Evolutionary conservation across 2,113 vertebrate genomes (phyloP).

Genomic region (Vireo altiloquus): DNA sequence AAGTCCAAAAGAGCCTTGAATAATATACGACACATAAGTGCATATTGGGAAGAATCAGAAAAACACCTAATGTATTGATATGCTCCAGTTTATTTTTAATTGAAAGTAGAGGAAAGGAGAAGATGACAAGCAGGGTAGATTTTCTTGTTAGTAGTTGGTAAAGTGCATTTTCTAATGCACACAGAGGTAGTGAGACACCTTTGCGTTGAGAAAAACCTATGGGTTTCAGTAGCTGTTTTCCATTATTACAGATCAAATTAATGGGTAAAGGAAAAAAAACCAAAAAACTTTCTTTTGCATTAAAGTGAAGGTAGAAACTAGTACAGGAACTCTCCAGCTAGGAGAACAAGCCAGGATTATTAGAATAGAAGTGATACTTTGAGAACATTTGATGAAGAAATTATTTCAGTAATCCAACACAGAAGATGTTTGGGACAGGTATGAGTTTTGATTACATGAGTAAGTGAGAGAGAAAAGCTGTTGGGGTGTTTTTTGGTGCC

Average conservation of each 20-base stretch:
- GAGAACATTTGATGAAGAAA: background rate
- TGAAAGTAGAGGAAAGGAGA: background rate
- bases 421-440: background rate
- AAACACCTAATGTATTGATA: background rate
- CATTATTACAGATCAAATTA: background rate
- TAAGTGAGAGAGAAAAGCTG: background rate
- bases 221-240: background rate
- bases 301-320: background rate
- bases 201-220: background rate
- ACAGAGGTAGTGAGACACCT: background rate
- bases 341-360: background rate
- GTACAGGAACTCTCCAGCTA: background rate
- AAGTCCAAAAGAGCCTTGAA: background rate
- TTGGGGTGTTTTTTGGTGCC: background rate
- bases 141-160: background rate
- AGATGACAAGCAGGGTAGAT: background rate
- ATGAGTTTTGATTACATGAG: background rate
- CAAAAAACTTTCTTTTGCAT: background rate
- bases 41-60: background rate
- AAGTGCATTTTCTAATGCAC: background rate
- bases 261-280: background rate
- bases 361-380: background rate
- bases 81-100: background rate
- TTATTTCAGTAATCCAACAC: background rate
- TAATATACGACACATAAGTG: fast-evolving